Conservation (phyloP, 1,140 invertebrate genomes). For the Callitettix versicolor region DNA sequence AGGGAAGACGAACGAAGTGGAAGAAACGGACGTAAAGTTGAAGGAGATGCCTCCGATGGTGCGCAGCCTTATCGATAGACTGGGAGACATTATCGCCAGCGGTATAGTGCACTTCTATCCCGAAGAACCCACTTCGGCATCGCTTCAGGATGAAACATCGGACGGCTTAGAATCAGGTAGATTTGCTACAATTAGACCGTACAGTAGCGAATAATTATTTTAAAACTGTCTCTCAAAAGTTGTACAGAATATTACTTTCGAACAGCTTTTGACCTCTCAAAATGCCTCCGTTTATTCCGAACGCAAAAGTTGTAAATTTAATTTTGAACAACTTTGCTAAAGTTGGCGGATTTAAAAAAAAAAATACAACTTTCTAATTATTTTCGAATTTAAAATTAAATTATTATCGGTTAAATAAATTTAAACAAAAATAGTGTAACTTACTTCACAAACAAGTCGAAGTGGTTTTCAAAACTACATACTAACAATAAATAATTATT, state of each 20-base stretch:
- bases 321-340: conserved; percentile 1
- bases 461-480: no score
- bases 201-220: neutral
- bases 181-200: neutral
- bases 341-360: no score
- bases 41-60: conserved; percentile 9
- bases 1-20: neutral
- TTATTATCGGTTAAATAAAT: no score
- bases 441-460: no score
- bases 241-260: neutral
- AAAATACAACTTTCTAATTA: no score
- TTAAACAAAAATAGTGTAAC: no score
- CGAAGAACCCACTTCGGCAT: neutral
- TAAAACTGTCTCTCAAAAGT: neutral
- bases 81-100: conserved; percentile 9
- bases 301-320: conserved; percentile 1
- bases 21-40: neutral
- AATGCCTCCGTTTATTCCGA: neutral
- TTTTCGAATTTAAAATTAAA: no score
- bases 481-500: no score
- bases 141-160: neutral
- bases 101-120: conserved; percentile 13
- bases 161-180: conserved; percentile 3
- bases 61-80: conserved; percentile 7
- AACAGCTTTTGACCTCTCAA: neutral